Conservation (phyloP, 2,113 vertebrate species). For the Lates calcarifer region DNA sequence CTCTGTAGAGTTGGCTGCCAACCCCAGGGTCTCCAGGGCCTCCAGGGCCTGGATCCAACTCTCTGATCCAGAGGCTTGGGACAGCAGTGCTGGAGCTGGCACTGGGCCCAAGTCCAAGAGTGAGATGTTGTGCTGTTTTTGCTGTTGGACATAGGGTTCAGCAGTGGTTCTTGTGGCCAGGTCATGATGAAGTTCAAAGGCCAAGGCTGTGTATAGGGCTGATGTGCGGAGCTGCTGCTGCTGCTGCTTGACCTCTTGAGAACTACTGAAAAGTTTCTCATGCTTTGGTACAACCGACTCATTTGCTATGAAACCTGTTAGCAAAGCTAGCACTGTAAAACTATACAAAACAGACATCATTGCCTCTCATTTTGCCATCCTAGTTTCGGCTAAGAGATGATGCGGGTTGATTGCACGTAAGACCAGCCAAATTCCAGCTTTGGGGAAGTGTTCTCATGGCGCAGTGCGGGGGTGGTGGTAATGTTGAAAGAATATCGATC, state of each 20-base stretch:
- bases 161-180: slow-evolving; percentile 8
- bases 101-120: slow-evolving; percentile 43
- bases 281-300: not conserved
- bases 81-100: slow-evolving; percentile 33
- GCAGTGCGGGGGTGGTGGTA: slow-evolving; percentile 46
- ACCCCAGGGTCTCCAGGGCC: slow-evolving; percentile 29
- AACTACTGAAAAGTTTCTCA: slow-evolving; percentile 4
- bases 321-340: slow-evolving; percentile 17
- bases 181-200: slow-evolving; percentile 56
- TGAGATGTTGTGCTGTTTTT: slow-evolving; percentile 30
- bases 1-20: slow-evolving; percentile 31
- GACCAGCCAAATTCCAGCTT: slow-evolving; percentile 42
- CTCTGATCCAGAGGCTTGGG: slow-evolving; percentile 10
- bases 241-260: slow-evolving; percentile 6
- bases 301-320: not conserved
- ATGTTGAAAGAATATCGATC: slow-evolving; percentile 78
- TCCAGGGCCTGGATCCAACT: slow-evolving; percentile 29
- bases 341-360: not conserved
- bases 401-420: slow-evolving; percentile 2
- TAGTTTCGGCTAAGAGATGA: slow-evolving; percentile 3
- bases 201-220: slow-evolving; percentile 37
- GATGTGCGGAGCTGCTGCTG: slow-evolving; percentile 35
- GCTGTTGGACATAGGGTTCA: not conserved
- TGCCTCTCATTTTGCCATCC: slow-evolving; percentile 7
- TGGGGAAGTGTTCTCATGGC: slow-evolving; percentile 29